Evolutionary conservation across 2,888 invertebrate species (phyloP), one percentile per base, ranked within the genome.

Genomic region (Sipha maydis): DNA sequence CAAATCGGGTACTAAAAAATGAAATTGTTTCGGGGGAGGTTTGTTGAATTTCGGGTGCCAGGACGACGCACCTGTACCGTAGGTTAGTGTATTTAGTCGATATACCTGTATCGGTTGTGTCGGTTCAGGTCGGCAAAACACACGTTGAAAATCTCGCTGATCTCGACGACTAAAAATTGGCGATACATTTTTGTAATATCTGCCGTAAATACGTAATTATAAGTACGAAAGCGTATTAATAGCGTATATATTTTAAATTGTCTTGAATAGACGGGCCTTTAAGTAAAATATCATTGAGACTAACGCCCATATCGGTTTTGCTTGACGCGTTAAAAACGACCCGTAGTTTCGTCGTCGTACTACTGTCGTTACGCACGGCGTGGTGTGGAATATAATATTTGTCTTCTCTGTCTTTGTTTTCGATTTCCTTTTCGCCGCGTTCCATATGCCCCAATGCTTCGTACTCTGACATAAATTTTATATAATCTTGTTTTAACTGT

Each of bases 181-280:
- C n/a, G 8, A 56, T 56, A 56, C 17, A 56, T 56, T 17, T 56
- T 56, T 5, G 7, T 56, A 19, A 56, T 56, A 56, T 5, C 56
- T 14, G 56, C 56, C 9, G 56, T 9, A 3, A 56, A 11, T 14
- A 56, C 56, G 17, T 9, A 56, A 14, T 14, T 56, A 56, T 56
- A 21, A 19, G 56, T 56, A 19, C 56, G 7, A 14, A 56, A 54
- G 8, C 56, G 1, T 0, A 4, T n/a, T 21, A 83, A n/a, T n/a
- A n/a, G n/a, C n/a, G 3, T 3, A 90, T 85, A 21, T 76, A 71
- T 54, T 80, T 78, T n/a, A 90, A 77, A 14, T 88, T 89, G 4
- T 77, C 67, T 78, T 90, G 90, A 56, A 89, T 86, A 21, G 73
- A 73, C 5, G 90, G 89, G 28, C 90, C 90, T n/a, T 85, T 76